These are phyloP conservation scores for Martes flavigula DNA, from an alignment of 2,797 vertebrate genomes.

Conservation along the genomic window DNA sequence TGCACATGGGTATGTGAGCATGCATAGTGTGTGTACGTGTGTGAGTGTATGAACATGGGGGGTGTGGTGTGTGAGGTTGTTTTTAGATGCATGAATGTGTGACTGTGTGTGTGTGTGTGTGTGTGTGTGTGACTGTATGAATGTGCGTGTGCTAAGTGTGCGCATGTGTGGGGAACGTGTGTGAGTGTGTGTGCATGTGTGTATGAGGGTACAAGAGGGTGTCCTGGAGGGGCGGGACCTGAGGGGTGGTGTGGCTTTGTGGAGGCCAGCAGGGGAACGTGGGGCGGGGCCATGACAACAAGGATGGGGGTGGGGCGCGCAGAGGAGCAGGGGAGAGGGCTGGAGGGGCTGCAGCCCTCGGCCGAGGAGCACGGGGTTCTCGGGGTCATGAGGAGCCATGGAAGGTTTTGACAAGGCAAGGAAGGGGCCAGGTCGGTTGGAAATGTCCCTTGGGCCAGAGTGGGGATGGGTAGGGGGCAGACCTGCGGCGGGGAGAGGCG, in stretches of 20 bases:
- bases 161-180: too few relatives aligned
- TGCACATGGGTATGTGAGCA: background rate
- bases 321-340: background rate
- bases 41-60: background rate
- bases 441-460: background rate
- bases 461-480: background rate
- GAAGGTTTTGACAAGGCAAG: background rate
- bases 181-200: background rate
- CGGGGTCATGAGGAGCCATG: background rate
- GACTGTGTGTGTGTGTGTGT: background rate
- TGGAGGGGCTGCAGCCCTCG: background rate
- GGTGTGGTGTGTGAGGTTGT: background rate
- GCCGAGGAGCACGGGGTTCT: background rate
- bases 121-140: background rate
- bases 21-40: background rate
- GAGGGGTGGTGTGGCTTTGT: background rate
- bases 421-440: background rate
- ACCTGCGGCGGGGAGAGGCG: background rate
- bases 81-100: background rate
- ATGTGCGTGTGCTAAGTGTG: background rate
- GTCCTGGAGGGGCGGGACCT: background rate
- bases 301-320: rapidly evolving
- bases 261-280: background rate
- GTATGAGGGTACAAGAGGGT: background rate
- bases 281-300: background rate